A percentile compares a stretch with the other conserved stretches of the same genome.
These are phyloP conservation scores for Pachliopta kotzebuea DNA, from an alignment of 2,888 invertebrate genomes.

Conservation along the genomic window DNA sequence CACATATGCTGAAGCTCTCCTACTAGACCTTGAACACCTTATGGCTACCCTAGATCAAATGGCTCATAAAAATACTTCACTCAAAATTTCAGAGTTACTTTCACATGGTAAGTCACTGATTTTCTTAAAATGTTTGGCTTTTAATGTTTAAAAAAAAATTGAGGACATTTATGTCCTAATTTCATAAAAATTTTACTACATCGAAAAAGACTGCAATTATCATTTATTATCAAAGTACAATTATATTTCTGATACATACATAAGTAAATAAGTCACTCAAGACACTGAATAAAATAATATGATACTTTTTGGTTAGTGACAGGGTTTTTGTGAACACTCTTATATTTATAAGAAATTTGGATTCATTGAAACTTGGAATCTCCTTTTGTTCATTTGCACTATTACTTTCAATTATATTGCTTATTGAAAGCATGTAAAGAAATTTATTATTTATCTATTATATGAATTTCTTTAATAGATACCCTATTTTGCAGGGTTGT, in stretches of 20 bases:
- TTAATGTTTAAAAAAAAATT: neutral
- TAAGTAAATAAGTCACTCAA: neutral
- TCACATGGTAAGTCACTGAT: slow-evolving; percentile 69
- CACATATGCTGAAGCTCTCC: slow-evolving; percentile 78
- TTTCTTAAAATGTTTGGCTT: slow-evolving; percentile 2
- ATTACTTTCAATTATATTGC: neutral
- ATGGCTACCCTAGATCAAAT: slow-evolving; percentile 80
- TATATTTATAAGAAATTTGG: neutral
- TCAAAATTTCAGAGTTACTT: slow-evolving; percentile 77
- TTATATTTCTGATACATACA: neutral
- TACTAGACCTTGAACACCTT: slow-evolving; percentile 79
- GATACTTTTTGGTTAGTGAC: too few relatives aligned
- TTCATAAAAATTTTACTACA: neutral
- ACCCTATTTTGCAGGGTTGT: neutral
- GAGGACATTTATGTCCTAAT: too few relatives aligned
- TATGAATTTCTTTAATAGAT: neutral
- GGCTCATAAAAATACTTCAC: slow-evolving; percentile 76
- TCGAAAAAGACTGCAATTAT: neutral
- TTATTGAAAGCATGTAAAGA: neutral
- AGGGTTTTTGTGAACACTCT: too few relatives aligned
- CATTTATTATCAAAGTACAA: neutral
- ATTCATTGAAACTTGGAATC: neutral
- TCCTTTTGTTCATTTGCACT: neutral
- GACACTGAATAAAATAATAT: too few relatives aligned
- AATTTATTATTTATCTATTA: too few relatives aligned